phyloP scores from a whole-genome alignment of 2,113 vertebrate species.

The Pluvialis apricaria region DNA sequence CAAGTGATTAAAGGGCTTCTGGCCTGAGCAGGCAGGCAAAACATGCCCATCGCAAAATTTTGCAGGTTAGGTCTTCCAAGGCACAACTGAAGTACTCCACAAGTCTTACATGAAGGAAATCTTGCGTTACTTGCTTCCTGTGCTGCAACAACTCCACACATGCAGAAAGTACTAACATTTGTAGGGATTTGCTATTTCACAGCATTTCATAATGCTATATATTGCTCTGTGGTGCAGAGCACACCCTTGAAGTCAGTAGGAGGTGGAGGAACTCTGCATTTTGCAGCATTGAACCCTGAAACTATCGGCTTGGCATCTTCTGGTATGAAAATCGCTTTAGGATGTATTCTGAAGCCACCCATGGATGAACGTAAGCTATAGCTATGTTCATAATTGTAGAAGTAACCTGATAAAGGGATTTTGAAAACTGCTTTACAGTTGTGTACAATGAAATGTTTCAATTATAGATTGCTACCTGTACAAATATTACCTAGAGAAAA shows the following conservation, averaged over 20 bases:
- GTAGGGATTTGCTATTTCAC: background rate
- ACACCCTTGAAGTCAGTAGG: background rate
- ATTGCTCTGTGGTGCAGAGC: background rate
- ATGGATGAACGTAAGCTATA: background rate
- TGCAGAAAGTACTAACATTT: background rate
- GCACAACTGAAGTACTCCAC: background rate
- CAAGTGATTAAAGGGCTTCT: background rate
- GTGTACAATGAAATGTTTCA: background rate
- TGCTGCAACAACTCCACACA: accelerated
- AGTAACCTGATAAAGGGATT: background rate
- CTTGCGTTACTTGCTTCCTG: background rate
- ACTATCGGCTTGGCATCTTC: background rate
- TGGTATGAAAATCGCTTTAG: background rate
- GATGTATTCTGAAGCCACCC: background rate
- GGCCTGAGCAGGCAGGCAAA: background rate
- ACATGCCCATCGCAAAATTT: background rate
- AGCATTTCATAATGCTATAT: background rate
- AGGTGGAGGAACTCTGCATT: background rate
- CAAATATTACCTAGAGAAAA: background rate
- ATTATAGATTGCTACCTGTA: background rate
- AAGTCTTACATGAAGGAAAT: background rate
- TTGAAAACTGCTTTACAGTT: background rate
- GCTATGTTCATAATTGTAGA: background rate
- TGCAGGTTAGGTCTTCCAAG: background rate
- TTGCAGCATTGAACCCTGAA: background rate